Conservation (phyloP, 2,888 invertebrate genomes). For the Apodemia duryi region DNA sequence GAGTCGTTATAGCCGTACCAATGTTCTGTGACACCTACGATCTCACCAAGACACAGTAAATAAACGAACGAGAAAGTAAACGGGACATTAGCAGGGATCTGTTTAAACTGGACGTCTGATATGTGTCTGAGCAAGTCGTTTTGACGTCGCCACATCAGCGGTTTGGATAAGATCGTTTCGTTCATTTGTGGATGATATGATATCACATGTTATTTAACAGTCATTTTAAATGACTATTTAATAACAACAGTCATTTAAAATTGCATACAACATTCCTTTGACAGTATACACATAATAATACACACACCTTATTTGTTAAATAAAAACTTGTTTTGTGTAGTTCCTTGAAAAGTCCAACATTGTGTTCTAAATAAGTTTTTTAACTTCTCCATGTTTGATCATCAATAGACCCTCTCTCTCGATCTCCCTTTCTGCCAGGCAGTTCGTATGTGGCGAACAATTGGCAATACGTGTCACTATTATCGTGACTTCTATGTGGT, state of each 20-base stretch:
- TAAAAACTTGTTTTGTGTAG: no score
- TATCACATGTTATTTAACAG: slow-evolving; percentile 38
- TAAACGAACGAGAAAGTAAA: slow-evolving; percentile 30
- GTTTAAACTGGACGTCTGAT: slow-evolving; percentile 49
- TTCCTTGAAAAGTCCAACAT: no score
- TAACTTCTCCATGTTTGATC: no score
- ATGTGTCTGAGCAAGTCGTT: slow-evolving; percentile 61
- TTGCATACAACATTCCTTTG: no score
- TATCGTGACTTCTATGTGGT: no score
- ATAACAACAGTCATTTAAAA: slow-evolving; percentile 23
- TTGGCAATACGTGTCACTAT: no score
- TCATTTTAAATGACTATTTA: slow-evolving; percentile 18
- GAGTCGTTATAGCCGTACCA: slow-evolving; percentile 55
- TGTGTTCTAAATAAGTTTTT: no score
- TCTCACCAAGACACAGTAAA: slow-evolving; percentile 30
- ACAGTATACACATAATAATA: no score
- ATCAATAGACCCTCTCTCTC: no score
- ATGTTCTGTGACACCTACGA: slow-evolving; percentile 42
- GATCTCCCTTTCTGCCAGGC: no score
- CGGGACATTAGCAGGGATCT: slow-evolving; percentile 43
- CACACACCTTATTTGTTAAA: no score
- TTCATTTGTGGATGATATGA: slow-evolving; percentile 51
- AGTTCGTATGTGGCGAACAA: no score
- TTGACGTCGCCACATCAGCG: slow-evolving; percentile 65
- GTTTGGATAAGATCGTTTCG: slow-evolving; percentile 52